These are phyloP conservation scores for Montipora cactus DNA, from an alignment of 64 coral and sea anemone species.

Conservation along the genomic window DNA sequence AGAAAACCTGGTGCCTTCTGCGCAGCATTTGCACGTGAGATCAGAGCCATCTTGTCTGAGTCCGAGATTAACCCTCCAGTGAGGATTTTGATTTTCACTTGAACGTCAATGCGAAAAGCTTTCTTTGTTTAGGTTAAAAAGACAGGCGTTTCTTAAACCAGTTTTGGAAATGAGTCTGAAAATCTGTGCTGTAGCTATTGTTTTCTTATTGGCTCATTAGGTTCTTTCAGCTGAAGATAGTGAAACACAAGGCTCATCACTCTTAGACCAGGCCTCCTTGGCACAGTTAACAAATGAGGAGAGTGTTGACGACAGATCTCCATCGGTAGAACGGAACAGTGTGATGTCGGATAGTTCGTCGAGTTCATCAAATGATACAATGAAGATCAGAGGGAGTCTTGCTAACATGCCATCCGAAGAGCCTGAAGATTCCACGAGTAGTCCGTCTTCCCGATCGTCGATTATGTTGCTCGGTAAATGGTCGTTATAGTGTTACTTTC, in stretches of 20 bases:
- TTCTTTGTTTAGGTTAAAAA: too few relatives aligned
- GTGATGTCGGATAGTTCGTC: slow-evolving; percentile 55
- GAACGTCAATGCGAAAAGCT: too few relatives aligned
- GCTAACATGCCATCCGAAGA: slow-evolving; percentile 49
- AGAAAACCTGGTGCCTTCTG: too few relatives aligned
- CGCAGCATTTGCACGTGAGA: too few relatives aligned
- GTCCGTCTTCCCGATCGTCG: slow-evolving; percentile 47
- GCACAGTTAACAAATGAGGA: slow-evolving; percentile 73
- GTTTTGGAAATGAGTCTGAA: background rate
- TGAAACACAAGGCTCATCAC: slow-evolving; percentile 30
- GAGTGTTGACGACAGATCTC: slow-evolving; percentile 72
- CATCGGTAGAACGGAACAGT: slow-evolving; percentile 17
- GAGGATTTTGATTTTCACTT: too few relatives aligned
- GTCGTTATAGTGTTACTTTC: background rate
- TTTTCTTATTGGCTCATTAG: background rate
- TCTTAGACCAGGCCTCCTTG: slow-evolving; percentile 31
- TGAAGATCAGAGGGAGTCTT: slow-evolving; percentile 51
- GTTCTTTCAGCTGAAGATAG: slow-evolving; percentile 49
- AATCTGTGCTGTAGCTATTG: background rate
- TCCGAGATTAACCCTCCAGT: too few relatives aligned
- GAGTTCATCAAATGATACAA: slow-evolving; percentile 68
- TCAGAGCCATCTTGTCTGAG: too few relatives aligned
- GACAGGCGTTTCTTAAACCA: background rate
- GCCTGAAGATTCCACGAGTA: slow-evolving; percentile 37
- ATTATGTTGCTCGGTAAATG: slow-evolving; percentile 53